Base-by-base conservation (phyloP, 1,140 invertebrate species). In the Trichonephila clavata region DNA sequence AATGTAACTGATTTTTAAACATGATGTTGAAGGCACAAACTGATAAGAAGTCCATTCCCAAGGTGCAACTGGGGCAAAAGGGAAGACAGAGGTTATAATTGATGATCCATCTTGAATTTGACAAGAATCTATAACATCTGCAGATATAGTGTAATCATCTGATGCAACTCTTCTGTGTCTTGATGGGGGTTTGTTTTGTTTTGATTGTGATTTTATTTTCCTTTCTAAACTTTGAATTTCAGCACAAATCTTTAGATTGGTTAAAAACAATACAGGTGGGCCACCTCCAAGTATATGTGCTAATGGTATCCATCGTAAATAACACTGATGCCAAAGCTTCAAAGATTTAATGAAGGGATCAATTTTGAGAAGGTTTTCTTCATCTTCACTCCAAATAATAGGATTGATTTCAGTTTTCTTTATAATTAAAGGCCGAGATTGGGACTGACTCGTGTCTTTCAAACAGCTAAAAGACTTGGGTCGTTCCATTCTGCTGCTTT, bases 311-410 rank as follows among this genome's bases (percentile, higher is more conserved):
- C 98, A 99, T 3, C 98, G 97, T 94, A 98, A 97, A 96, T 98
- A 99, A 96, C 98, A 98, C 95, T 98, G 98, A 81, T 97, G 96
- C 98, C 98, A 99, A n/a, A 99, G 95, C 86, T 98, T 97, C 93
- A 98, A 95, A 94, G 94, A 61, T n/a, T 95, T 94, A 13, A 95
- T 93, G 13, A 94, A 94, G n/a, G 88, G 92, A 80, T 95, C 95
- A 8, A 95, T 94, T 63, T 95, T 94, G 43, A 95, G 71, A 27
- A 95, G 94, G 43, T 95, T 94, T 59, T 94, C 95, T 43, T 93
- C 86, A 32, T 88, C 71, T 24, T 93, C 90, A 43, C 77, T 63
- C 65, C 80, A 88, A 50, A 94, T 86, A 43, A 90, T 86, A 27
- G 91, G 86, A 27, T 80, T 27, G 27, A 92, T 83, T 27, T 77